Percentiles rank a stretch among this genome's conserved stretches.
Conservation (phyloP, 2,797 vertebrate species). For the Crax fasciolata region DNA sequence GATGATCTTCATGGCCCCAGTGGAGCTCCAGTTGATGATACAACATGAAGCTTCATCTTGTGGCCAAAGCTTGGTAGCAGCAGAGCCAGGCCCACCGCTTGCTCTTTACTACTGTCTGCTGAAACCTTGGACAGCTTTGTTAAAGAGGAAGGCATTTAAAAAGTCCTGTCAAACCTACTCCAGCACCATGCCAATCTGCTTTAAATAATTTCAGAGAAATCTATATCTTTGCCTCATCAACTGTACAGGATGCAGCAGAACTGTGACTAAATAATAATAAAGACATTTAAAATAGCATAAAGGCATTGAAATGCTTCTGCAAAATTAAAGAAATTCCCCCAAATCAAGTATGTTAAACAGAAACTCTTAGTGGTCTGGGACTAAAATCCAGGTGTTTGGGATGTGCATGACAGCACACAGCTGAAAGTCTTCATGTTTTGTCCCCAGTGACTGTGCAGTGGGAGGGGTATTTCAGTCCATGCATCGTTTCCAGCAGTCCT, state of each 20-base stretch:
- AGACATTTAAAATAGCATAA: background rate
- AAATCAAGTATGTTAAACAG: background rate
- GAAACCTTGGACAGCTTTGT: conserved; percentile 3
- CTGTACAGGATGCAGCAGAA: background rate
- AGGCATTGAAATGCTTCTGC: background rate
- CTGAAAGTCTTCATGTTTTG: background rate
- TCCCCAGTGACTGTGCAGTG: rapidly evolving
- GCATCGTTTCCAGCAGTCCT: background rate
- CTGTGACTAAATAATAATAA: background rate
- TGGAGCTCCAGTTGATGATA: background rate
- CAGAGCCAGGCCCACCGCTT: background rate
- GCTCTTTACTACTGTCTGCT: background rate
- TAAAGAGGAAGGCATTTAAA: conserved; percentile 25
- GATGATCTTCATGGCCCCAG: background rate
- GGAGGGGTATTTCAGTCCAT: background rate
- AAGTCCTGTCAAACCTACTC: background rate
- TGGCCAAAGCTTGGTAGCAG: background rate
- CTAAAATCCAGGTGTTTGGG: background rate
- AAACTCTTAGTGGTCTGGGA: background rate
- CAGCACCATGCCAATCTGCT: background rate
- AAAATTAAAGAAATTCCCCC: background rate
- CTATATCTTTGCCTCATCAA: background rate
- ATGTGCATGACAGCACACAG: background rate
- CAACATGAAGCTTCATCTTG: background rate
- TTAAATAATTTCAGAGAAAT: background rate